phyloP scores from a whole-genome alignment of 2,113 vertebrate genomes.

The Thamnophis sirtalis region DNA sequence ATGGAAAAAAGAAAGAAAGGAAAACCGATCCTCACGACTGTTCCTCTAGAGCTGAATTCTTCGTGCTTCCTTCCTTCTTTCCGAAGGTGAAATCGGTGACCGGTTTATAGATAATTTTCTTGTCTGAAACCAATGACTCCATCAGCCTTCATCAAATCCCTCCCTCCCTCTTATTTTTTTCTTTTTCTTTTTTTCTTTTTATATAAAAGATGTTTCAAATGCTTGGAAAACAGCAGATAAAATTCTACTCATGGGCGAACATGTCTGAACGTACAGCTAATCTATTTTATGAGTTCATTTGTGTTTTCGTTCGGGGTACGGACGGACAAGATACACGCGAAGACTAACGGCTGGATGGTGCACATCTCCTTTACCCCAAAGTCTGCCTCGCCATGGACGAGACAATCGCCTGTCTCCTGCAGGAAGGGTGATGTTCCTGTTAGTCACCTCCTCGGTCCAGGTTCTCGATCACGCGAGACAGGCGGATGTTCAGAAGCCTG shows the following conservation, averaged over 20 bases:
- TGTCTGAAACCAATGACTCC: conserved; percentile 54
- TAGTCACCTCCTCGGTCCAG: conserved; percentile 82
- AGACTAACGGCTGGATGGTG: conserved; percentile 33
- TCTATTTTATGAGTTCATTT: conserved; percentile 43
- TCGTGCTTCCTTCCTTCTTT: conserved; percentile 38
- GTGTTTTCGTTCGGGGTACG: background rate
- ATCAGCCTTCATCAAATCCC: conserved; percentile 65
- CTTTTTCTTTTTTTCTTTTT: conserved; percentile 18
- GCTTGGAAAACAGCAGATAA: conserved; percentile 72
- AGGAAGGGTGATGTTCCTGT: conserved; percentile 45
- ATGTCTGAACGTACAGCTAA: conserved; percentile 61
- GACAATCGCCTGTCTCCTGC: conserved; percentile 20
- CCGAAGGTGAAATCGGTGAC: conserved; percentile 35
- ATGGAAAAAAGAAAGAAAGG: conserved; percentile 8
- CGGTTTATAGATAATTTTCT: conserved; percentile 40
- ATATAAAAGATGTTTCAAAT: conserved; percentile 74
- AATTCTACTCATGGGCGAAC: conserved; percentile 67
- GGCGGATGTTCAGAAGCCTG: conserved; percentile 90
- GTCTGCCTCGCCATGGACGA: conserved; percentile 49
- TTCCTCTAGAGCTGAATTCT: conserved; percentile 36
- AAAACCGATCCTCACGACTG: conserved; percentile 33
- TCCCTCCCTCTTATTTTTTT: conserved; percentile 25
- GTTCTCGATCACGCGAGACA: conserved; percentile 87
- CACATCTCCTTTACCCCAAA: conserved; percentile 46
- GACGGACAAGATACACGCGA: conserved; percentile 30